phyloP scores from a whole-genome alignment of 2,888 invertebrate species.

The Sesia bembeciformis region DNA sequence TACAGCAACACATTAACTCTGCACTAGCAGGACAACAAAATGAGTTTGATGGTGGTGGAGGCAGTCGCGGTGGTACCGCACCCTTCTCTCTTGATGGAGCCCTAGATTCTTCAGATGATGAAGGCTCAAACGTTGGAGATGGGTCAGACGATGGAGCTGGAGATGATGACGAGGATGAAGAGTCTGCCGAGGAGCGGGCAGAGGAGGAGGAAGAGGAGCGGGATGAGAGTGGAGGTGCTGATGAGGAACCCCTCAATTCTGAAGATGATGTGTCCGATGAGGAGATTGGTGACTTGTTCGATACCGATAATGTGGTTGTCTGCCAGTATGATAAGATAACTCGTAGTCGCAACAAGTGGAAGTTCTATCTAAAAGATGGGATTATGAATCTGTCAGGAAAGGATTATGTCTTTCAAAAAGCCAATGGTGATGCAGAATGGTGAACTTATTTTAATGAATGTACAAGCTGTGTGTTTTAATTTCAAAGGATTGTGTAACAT shows the following conservation, averaged over 20 bases:
- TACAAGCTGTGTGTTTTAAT: constrained; percentile 42
- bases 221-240: constrained; percentile 77
- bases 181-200: constrained; percentile 79
- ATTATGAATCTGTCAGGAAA: constrained; percentile 99
- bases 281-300: constrained; percentile 94
- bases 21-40: constrained; percentile 75
- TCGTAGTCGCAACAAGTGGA: constrained; percentile 98
- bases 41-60: constrained; percentile 65
- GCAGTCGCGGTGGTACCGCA: constrained; percentile 57
- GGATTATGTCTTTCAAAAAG: constrained; percentile 99
- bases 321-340: constrained; percentile 99
- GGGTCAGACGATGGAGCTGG: constrained; percentile 81
- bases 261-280: constrained; percentile 99
- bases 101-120: constrained; percentile 83
- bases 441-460: constrained; percentile 59
- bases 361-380: constrained; percentile 99
- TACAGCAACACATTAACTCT: constrained; percentile 93
- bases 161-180: constrained; percentile 84
- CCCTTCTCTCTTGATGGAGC: constrained; percentile 76
- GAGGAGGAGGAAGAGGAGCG: constrained; percentile 81
- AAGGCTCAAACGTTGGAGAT: constrained; percentile 76
- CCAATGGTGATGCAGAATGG: constrained; percentile 99
- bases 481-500: constrained; percentile 39
- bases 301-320: constrained; percentile 99
- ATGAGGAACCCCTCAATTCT: constrained; percentile 94